Percentiles rank a stretch among this genome's conserved stretches.
Evolutionary conservation across 2,113 vertebrate species (phyloP).

Genomic region (Progne subis): DNA sequence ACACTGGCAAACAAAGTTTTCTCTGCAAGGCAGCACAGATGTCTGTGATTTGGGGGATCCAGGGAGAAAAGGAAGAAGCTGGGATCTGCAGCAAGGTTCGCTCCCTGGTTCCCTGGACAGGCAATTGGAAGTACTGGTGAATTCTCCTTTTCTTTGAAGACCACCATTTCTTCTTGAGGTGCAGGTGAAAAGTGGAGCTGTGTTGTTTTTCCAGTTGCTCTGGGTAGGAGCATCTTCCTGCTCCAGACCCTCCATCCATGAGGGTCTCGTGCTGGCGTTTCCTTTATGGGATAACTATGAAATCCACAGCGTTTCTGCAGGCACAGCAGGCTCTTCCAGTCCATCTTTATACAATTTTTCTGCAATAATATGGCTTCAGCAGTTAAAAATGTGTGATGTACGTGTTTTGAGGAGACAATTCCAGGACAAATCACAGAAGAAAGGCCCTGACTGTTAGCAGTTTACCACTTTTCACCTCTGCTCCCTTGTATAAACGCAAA

Average conservation of each 20-base stretch:
- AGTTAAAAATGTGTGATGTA: not conserved
- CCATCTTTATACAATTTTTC: not conserved
- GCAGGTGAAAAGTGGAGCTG: not conserved
- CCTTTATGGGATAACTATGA: not conserved
- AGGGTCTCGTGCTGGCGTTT: not conserved
- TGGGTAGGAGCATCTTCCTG: not conserved
- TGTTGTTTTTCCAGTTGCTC: not conserved
- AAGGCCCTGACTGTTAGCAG: not conserved
- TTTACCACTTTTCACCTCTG: constrained; percentile 25
- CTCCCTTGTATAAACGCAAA: not conserved
- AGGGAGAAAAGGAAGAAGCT: not conserved
- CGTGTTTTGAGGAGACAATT: not conserved
- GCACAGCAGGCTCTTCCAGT: not conserved
- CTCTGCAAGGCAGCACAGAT: not conserved
- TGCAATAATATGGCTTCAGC: not conserved
- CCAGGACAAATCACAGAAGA: not conserved
- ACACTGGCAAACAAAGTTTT: not conserved
- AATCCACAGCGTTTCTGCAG: not conserved
- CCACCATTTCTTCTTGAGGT: not conserved
- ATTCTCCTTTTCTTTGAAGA: not conserved
- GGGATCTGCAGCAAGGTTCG: not conserved
- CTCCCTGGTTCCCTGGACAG: not conserved
- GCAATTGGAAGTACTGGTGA: not conserved
- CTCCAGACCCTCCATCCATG: not conserved
- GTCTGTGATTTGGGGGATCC: not conserved